These are phyloP conservation scores for Phortica okadai DNA, from an alignment of 2,888 invertebrate genomes.

Conservation along the genomic window DNA sequence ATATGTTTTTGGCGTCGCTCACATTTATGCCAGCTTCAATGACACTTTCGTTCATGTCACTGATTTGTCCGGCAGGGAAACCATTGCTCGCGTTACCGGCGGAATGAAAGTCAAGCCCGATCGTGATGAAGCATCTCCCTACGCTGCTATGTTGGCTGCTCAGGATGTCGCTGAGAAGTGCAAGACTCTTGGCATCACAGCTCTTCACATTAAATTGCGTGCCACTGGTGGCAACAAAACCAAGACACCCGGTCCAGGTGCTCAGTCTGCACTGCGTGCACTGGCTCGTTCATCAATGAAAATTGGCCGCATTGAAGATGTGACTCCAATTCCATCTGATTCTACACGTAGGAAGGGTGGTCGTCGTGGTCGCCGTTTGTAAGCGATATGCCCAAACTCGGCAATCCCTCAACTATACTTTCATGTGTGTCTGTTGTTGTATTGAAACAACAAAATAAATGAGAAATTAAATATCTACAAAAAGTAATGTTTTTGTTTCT, in stretches of 20 bases:
- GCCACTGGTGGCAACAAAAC: conserved; percentile 99
- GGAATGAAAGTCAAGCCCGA: conserved; percentile 99
- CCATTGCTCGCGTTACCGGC: conserved; percentile 95
- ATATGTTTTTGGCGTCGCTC: conserved; percentile 98
- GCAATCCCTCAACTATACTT: background rate
- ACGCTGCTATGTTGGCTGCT: conserved; percentile 99
- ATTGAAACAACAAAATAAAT: conserved; percentile 14
- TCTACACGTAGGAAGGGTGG: conserved; percentile 99
- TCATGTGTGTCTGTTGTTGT: conserved; percentile 20
- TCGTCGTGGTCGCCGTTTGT: conserved; percentile 99
- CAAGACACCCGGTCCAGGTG: conserved; percentile 99
- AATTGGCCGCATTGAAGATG: conserved; percentile 99
- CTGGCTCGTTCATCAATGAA: conserved; percentile 99
- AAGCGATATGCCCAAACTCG: conserved; percentile 75
- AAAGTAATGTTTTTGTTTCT: background rate
- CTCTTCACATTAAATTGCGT: conserved; percentile 97
- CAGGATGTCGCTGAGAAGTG: conserved; percentile 99
- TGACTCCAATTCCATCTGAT: conserved; percentile 99
- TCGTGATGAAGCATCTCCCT: conserved; percentile 99
- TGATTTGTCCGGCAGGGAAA: conserved; percentile 97
- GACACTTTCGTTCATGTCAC: conserved; percentile 99
- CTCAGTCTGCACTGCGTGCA: conserved; percentile 97
- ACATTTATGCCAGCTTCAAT: conserved; percentile 99
- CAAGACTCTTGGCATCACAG: conserved; percentile 97
- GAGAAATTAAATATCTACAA: background rate